These are phyloP conservation scores for Carassius carassius DNA, from an alignment of 2,113 vertebrate genomes.

Conservation along the genomic window DNA sequence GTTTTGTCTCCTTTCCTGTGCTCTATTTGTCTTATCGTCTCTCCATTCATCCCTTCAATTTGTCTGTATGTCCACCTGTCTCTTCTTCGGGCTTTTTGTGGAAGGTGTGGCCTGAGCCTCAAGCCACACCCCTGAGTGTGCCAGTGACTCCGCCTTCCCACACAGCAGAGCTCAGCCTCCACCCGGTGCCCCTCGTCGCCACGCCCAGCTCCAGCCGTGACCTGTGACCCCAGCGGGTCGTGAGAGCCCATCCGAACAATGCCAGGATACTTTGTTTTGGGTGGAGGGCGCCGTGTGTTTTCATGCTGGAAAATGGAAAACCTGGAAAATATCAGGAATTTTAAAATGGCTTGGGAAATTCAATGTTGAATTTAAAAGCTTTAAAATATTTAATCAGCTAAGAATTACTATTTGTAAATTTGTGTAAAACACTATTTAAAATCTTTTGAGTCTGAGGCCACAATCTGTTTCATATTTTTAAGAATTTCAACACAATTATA, in stretches of 20 bases:
- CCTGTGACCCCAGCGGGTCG: conserved; percentile 10
- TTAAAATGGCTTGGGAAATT: not conserved
- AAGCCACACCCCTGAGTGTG: conserved; percentile 11
- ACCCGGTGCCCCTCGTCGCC: not conserved
- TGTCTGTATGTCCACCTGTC: not conserved
- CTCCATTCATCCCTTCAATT: not conserved
- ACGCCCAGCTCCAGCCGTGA: conserved; percentile 29
- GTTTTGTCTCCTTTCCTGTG: conserved; percentile 34
- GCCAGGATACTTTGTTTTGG: conserved; percentile 13
- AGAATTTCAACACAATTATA: not conserved
- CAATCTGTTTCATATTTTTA: not conserved
- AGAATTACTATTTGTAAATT: not conserved
- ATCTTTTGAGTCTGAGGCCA: not conserved
- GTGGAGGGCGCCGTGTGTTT: not conserved
- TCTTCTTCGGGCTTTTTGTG: not conserved
- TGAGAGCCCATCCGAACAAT: conserved; percentile 3
- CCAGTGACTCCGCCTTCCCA: conserved; percentile 17
- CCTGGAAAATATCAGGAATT: not conserved
- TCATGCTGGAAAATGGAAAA: not conserved
- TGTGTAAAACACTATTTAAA: no score
- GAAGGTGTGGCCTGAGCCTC: conserved; percentile 50
- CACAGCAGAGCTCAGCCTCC: conserved; percentile 39
- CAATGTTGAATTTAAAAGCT: not conserved
- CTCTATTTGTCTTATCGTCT: conserved; percentile 3
- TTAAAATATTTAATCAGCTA: not conserved